These are phyloP conservation scores for Babyrousa celebensis DNA, from an alignment of 2,797 vertebrate genomes.

Conservation along the genomic window DNA sequence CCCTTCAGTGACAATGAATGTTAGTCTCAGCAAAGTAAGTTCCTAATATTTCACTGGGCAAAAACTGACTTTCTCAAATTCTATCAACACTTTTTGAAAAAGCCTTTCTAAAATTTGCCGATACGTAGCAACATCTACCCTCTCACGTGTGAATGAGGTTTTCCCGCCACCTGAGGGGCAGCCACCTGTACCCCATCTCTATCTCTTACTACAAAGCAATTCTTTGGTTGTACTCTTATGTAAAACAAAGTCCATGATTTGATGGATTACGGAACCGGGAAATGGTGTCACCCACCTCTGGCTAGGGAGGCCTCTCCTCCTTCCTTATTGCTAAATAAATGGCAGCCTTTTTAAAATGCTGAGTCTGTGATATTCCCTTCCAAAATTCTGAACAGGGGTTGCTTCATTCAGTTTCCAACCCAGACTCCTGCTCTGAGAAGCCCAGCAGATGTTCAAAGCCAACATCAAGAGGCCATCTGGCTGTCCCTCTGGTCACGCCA, in stretches of 20 bases:
- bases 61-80: slow-evolving; percentile 59
- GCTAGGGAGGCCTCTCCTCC: background rate
- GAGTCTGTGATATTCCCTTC: background rate
- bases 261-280: slow-evolving; percentile 1
- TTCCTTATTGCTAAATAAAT: slow-evolving; percentile 26
- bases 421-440: slow-evolving; percentile 14
- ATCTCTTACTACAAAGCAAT: background rate
- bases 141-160: background rate
- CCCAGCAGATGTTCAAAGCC: slow-evolving; percentile 27
- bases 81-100: slow-evolving; percentile 34
- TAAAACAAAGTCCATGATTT: background rate
- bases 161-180: background rate
- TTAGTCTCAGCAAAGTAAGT: background rate
- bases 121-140: background rate
- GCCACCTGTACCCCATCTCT: background rate
- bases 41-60: background rate
- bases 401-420: slow-evolving; percentile 43
- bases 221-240: background rate
- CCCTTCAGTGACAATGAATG: background rate
- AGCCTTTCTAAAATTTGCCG: slow-evolving; percentile 54
- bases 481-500: background rate
- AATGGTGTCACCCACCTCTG: background rate
- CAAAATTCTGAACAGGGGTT: background rate
- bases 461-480: background rate
- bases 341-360: background rate